phyloP scores from a whole-genome alignment of 2,888 invertebrate species.

The Lycaena phlaeas region DNA sequence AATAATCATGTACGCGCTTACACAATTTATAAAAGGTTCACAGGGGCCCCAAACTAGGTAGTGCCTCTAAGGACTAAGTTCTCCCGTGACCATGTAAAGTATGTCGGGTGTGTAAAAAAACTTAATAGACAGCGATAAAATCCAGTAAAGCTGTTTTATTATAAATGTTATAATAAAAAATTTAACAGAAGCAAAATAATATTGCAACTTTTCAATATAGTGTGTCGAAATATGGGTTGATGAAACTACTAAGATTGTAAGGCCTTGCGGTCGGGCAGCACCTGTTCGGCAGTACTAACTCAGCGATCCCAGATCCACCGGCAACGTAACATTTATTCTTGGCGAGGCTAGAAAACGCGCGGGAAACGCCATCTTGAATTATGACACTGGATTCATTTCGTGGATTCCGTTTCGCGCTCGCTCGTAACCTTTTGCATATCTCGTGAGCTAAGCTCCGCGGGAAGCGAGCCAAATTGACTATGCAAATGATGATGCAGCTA shows the following conservation, averaged over 20 bases:
- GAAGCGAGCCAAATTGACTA: constrained; percentile 21
- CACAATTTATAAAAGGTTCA: no score
- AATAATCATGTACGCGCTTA: no score
- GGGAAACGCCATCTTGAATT: constrained; percentile 10
- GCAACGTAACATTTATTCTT: constrained; percentile 21
- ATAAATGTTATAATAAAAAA: no score
- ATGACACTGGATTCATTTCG: constrained; percentile 7
- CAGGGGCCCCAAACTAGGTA: no score
- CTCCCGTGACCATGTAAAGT: no score
- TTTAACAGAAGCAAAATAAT: background rate
- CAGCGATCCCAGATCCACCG: constrained; percentile 20
- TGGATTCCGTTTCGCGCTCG: constrained; percentile 13
- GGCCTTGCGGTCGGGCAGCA: constrained; percentile 17
- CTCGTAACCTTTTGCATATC: constrained; percentile 19
- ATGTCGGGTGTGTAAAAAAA: no score
- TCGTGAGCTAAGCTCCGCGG: constrained; percentile 15
- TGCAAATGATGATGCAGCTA: constrained; percentile 17
- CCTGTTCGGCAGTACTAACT: constrained; percentile 21
- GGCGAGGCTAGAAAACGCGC: constrained; percentile 16
- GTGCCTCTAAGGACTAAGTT: no score
- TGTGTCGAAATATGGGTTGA: background rate
- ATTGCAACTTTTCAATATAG: background rate
- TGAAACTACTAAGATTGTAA: constrained; percentile 11
- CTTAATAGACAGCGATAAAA: no score
- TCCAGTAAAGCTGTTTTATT: no score